These are phyloP conservation scores for Clarias gariepinus DNA, from an alignment of 2,113 vertebrate genomes.

Conservation along the genomic window DNA sequence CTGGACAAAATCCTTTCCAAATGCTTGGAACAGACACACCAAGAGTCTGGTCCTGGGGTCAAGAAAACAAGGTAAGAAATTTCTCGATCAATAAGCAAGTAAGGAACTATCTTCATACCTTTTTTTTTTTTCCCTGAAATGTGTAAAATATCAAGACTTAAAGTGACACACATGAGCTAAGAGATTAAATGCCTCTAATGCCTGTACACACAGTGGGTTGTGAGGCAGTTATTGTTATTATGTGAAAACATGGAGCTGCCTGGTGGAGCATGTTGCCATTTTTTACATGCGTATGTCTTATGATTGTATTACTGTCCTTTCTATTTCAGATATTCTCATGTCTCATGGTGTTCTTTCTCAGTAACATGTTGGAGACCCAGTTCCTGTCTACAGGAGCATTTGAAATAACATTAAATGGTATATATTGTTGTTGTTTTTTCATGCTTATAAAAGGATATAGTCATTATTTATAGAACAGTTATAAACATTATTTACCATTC, in stretches of 20 bases:
- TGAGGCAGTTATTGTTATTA: background rate
- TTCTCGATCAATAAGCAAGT: background rate
- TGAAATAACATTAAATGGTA: conserved; percentile 73
- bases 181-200: background rate
- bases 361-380: conserved; percentile 78
- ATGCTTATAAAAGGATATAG: background rate
- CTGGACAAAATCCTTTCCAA: conserved; percentile 72
- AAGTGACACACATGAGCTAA: background rate
- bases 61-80: conserved; percentile 75
- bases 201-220: background rate
- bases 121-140: background rate
- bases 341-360: conserved; percentile 76
- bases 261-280: background rate
- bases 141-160: background rate
- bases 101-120: background rate
- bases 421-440: background rate
- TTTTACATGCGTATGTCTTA: background rate
- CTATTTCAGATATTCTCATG: conserved; percentile 75
- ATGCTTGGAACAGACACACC: conserved; percentile 67
- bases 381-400: conserved; percentile 77
- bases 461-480: background rate
- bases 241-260: fast-evolving
- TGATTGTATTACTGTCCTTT: background rate
- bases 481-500: background rate
- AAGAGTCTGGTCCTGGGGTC: conserved; percentile 72